Evolutionary conservation across 2,113 vertebrate species (phyloP).

Genomic region (Zosterops lateralis): DNA sequence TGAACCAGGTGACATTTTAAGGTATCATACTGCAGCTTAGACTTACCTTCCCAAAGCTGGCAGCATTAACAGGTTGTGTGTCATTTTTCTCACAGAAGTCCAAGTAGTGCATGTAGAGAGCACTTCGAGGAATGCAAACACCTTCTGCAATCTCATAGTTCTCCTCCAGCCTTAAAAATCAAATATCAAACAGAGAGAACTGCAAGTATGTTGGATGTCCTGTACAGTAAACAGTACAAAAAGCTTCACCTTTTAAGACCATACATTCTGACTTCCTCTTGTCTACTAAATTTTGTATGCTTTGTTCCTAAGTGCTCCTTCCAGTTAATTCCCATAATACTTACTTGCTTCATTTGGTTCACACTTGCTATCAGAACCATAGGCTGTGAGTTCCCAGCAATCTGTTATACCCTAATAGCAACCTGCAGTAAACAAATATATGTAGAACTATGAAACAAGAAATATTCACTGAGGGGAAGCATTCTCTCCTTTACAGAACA

Average conservation of each 20-base stretch:
- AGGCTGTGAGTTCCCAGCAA: neutral
- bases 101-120: conserved; percentile 99
- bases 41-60: conserved; percentile 97
- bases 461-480: neutral
- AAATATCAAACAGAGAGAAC: conserved; percentile 41
- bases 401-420: neutral
- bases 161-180: conserved; percentile 89
- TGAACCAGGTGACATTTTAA: neutral
- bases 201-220: conserved; percentile 59
- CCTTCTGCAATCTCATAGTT: conserved; percentile 99
- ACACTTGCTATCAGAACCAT: neutral
- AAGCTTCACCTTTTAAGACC: neutral
- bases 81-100: conserved; percentile 99
- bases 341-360: neutral
- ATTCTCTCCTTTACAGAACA: neutral
- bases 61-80: conserved; percentile 95
- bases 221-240: neutral
- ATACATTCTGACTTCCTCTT: neutral
- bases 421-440: neutral
- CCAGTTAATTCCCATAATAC: neutral
- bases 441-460: neutral
- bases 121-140: conserved; percentile 96
- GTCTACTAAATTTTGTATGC: neutral
- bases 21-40: neutral
- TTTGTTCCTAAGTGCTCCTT: neutral